Evolutionary conservation across 2,888 invertebrate species (phyloP).

Genomic region (Conistra vaccinii): DNA sequence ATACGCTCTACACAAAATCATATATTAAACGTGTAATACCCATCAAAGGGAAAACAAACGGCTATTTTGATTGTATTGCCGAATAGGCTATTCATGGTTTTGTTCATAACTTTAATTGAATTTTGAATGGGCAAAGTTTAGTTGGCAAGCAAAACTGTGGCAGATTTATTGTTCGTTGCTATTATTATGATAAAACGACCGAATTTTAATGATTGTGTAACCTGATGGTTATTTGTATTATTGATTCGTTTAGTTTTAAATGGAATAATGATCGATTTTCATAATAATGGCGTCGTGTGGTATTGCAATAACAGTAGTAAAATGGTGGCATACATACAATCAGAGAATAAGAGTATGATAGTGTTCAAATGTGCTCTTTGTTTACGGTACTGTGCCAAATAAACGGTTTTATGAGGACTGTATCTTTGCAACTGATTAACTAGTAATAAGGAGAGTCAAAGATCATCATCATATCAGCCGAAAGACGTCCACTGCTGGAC

Average conservation of each 20-base stretch:
- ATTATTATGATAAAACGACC: slow-evolving; percentile 31
- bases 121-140: slow-evolving; percentile 69
- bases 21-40: not conserved
- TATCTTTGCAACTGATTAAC: not conserved
- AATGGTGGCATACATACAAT: not conserved
- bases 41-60: slow-evolving; percentile 20
- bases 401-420: too few relatives aligned
- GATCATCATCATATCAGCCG: too few relatives aligned
- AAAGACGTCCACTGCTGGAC: too few relatives aligned
- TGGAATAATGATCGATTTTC: not conserved
- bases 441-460: not conserved
- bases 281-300: not conserved
- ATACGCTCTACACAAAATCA: not conserved
- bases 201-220: slow-evolving; percentile 23
- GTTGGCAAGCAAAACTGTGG: slow-evolving; percentile 63
- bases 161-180: slow-evolving; percentile 60
- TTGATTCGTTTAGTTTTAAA: slow-evolving; percentile 10
- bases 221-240: slow-evolving; percentile 1
- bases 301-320: not conserved
- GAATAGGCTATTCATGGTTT: slow-evolving; percentile 57
- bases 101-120: slow-evolving; percentile 72
- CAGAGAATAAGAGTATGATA: too few relatives aligned
- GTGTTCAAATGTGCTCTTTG: not conserved
- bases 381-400: not conserved
- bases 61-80: slow-evolving; percentile 35